Conservation (phyloP, 2,113 vertebrate genomes). For the Todiramphus chloris region DNA sequence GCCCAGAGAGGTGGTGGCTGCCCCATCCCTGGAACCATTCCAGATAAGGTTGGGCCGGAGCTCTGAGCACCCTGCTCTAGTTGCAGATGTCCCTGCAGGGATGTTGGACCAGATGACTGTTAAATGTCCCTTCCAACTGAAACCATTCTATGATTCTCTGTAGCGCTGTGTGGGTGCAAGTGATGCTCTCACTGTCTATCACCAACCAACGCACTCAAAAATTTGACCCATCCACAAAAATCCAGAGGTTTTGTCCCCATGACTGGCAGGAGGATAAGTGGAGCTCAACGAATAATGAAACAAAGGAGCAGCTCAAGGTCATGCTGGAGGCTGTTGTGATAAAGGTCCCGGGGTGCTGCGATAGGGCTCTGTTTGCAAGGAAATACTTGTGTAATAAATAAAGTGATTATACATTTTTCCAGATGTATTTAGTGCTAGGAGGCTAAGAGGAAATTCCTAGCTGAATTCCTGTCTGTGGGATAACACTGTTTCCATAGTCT, state of each 20-base stretch:
- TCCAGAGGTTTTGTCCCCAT: neutral
- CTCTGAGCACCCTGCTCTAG: too few relatives aligned
- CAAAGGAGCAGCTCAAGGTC: neutral
- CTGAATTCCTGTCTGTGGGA: slow-evolving; percentile 43
- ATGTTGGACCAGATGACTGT: neutral
- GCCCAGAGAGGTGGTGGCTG: neutral
- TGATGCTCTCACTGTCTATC: fast-evolving
- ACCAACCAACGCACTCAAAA: neutral
- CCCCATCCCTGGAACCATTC: too few relatives aligned
- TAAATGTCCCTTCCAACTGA: neutral
- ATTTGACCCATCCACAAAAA: neutral
- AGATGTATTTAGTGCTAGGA: neutral
- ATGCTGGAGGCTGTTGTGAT: neutral
- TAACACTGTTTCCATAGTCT: neutral
- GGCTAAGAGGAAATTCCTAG: slow-evolving; percentile 51
- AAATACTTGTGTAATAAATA: neutral
- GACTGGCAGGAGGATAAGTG: neutral
- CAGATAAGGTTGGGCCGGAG: too few relatives aligned
- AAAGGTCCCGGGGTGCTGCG: neutral
- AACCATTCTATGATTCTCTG: neutral
- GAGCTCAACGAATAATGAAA: neutral
- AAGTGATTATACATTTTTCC: neutral
- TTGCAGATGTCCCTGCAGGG: too few relatives aligned
- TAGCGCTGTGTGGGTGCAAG: fast-evolving
- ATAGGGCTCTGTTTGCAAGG: neutral